Percentiles rank a stretch among this genome's conserved stretches.
These are phyloP conservation scores for Glossosoma conforme DNA, from an alignment of 1,140 invertebrate genomes.

Conservation along the genomic window DNA sequence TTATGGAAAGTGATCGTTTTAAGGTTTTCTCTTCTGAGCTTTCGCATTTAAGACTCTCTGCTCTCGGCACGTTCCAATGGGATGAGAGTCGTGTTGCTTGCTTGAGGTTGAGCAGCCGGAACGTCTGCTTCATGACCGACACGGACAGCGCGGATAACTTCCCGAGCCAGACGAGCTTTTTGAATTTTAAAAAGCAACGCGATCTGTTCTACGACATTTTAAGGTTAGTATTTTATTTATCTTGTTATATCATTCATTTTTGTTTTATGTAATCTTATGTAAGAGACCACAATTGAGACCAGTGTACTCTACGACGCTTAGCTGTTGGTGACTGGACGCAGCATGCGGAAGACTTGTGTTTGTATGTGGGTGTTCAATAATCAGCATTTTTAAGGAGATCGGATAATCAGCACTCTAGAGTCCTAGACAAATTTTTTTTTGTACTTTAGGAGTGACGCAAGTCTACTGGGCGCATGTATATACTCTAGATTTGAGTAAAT, in stretches of 20 bases:
- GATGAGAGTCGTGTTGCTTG: constrained; percentile 29
- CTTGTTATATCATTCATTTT: constrained; percentile 5
- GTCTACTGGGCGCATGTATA: too few relatives aligned
- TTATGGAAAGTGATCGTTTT: constrained; percentile 44
- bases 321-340: too few relatives aligned
- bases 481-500: too few relatives aligned
- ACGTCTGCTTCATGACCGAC: constrained; percentile 54
- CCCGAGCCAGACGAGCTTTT: constrained; percentile 65
- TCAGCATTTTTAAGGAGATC: too few relatives aligned
- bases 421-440: too few relatives aligned
- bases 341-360: too few relatives aligned
- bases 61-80: constrained; percentile 12
- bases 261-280: too few relatives aligned
- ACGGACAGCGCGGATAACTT: constrained; percentile 82
- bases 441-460: too few relatives aligned
- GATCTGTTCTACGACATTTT: constrained; percentile 76
- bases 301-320: too few relatives aligned
- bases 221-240: constrained; percentile 36
- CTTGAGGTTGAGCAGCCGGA: constrained; percentile 32
- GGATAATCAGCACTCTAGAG: too few relatives aligned
- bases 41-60: constrained; percentile 42
- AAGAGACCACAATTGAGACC: too few relatives aligned
- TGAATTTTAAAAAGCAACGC: constrained; percentile 75
- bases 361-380: too few relatives aligned
- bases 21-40: constrained; percentile 39